Evolutionary conservation across 2,888 invertebrate species (phyloP), one percentile per base, ranked within the genome.

Genomic region (Melangyna quadrimaculata): DNA sequence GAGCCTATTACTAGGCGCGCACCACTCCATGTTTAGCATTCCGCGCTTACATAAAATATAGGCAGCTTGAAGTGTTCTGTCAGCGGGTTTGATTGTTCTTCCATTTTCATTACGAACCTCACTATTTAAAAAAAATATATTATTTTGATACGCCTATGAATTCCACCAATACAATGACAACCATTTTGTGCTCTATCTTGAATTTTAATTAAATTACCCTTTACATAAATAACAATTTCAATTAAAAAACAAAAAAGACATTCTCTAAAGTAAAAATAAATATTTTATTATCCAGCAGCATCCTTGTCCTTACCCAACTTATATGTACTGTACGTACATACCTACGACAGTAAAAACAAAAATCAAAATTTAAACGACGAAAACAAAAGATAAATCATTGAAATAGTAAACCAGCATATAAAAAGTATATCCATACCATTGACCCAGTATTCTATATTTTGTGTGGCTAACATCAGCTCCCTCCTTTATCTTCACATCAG

Each of bases 391-490:
- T 53, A 75, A 57, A 59, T 40, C 69, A 72, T 29, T 19, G 35
- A 40, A 55, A 51, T n/a, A 22, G 55, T 37, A 40, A 57, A 29
- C 32, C 17, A 1, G 1, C 32, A 5, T 51, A 72, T 19, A 75
- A 71, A 57, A 72, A 45, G 67, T 72, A 72, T 5, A 48, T 12
- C 19, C 48, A 48, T 67, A 79, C 84, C 84, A 84, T 84, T 84
- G 84, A 84, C 84, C 84, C 40, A 84, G 75, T 84, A 69, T 24
- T 75, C 84, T 67, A 80, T 32, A 78, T 22, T 84, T 77, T 37
- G 14, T 59, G 53, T 32, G 37, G 57, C 51, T 32, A 43, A 27
- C n/a, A n/a, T n/a, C n/a, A 63, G 22, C 35, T 12, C 27, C 32
- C 79, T n/a, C n/a, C n/a, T n/a, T n/a, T 19, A 69, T 37, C 72